A percentile compares a stretch with the other conserved stretches of the same genome.
phyloP scores from a whole-genome alignment of 2,888 invertebrate species.

The Ophonus ardosiacus region DNA sequence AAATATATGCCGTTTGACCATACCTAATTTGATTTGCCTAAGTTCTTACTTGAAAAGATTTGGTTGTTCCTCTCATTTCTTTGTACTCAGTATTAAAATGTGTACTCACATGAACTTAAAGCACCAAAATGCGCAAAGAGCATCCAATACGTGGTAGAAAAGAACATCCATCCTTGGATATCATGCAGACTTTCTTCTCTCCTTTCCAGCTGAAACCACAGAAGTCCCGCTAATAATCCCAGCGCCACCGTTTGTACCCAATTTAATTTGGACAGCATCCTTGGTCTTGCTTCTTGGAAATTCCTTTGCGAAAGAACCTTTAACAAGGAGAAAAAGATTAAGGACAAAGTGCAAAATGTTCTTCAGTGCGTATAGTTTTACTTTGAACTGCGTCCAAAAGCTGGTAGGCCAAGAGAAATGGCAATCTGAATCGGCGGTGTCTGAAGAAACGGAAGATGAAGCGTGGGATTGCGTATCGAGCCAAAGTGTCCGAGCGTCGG shows the following conservation, averaged over 20 bases:
- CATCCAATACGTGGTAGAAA: constrained; percentile 90
- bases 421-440: constrained; percentile 79
- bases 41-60: too few relatives aligned
- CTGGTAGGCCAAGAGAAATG: constrained; percentile 85
- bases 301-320: constrained; percentile 85
- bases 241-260: constrained; percentile 87
- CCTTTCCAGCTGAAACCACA: constrained; percentile 88
- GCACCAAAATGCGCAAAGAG: constrained; percentile 88
- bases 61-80: too few relatives aligned
- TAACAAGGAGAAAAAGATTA: constrained; percentile 18
- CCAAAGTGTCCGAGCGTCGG: constrained; percentile 83
- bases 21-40: too few relatives aligned
- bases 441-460: constrained; percentile 81
- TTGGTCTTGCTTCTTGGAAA: constrained; percentile 85
- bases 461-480: constrained; percentile 85
- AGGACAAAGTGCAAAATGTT: neutral
- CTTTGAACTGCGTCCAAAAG: constrained; percentile 87
- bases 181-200: constrained; percentile 86
- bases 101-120: constrained; percentile 85
- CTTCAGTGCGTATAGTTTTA: constrained; percentile 68
- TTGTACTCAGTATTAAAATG: neutral
- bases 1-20: too few relatives aligned
- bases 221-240: constrained; percentile 84
- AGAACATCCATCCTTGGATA: constrained; percentile 91
- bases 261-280: constrained; percentile 87